Evolutionary conservation across 2,113 vertebrate species (phyloP).

Genomic region (Clarias gariepinus): DNA sequence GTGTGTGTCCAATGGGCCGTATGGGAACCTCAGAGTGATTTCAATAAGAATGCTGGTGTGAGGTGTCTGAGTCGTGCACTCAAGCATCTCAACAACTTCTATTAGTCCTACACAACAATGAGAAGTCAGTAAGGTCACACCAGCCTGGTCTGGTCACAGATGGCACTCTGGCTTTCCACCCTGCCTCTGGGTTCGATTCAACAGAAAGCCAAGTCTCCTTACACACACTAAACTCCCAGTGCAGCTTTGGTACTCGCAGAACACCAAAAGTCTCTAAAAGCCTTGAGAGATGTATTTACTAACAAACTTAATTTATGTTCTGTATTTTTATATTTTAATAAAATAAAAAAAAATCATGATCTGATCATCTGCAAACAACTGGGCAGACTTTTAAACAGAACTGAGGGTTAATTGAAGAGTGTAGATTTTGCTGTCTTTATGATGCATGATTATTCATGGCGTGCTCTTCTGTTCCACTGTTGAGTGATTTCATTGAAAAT

Average conservation of each 20-base stretch:
- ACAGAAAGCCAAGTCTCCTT: neutral
- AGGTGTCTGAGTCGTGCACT: conserved; percentile 18
- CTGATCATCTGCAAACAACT: neutral
- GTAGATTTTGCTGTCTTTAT: neutral
- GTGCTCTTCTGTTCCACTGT: conserved; percentile 40
- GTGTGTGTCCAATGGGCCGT: neutral
- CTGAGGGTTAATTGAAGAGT: neutral
- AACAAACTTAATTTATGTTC: neutral
- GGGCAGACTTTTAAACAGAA: neutral
- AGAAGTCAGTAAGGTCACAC: conserved; percentile 46
- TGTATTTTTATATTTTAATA: neutral
- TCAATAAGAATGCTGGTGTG: conserved; percentile 46
- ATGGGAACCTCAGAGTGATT: conserved; percentile 39
- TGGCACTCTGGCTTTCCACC: conserved; percentile 27
- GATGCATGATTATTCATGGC: conserved; percentile 40
- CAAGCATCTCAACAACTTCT: conserved; percentile 31
- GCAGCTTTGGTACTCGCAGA: neutral
- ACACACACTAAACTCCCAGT: too few species aligned
- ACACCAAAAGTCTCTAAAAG: neutral
- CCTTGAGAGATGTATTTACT: neutral
- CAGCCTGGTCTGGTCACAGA: conserved; percentile 42
- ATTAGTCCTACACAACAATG: neutral
- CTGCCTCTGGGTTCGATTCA: neutral
- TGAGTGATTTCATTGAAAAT: conserved; percentile 42
- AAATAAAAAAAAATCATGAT: neutral